These are phyloP conservation scores for Apamea monoglypha DNA, from an alignment of 2,888 invertebrate species.

Conservation along the genomic window DNA sequence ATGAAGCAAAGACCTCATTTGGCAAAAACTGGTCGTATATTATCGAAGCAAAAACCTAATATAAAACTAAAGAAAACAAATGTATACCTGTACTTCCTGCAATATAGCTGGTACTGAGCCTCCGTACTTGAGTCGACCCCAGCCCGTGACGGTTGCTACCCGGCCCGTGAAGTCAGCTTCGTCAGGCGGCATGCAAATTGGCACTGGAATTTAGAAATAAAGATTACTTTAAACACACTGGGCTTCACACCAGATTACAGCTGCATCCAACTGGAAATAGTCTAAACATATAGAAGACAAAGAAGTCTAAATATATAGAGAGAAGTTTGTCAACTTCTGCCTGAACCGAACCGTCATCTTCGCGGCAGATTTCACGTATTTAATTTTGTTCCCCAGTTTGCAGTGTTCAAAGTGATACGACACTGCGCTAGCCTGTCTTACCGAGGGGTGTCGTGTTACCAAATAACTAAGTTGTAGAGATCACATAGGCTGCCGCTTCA, in stretches of 20 bases:
- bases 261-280: neutral
- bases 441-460: too few relatives aligned
- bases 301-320: too few relatives aligned
- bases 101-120: slow-evolving; percentile 97
- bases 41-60: neutral
- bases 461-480: neutral
- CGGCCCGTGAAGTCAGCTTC: slow-evolving; percentile 95
- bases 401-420: neutral
- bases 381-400: too few relatives aligned
- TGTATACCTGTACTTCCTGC: slow-evolving; percentile 94
- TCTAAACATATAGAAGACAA: too few relatives aligned
- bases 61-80: neutral
- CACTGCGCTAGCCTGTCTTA: neutral
- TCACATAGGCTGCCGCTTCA: neutral
- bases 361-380: too few relatives aligned
- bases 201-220: slow-evolving; percentile 89
- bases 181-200: slow-evolving; percentile 96
- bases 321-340: too few relatives aligned
- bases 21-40: neutral
- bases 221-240: neutral
- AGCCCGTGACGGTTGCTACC: slow-evolving; percentile 97
- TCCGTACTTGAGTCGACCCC: slow-evolving; percentile 97
- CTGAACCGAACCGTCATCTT: too few relatives aligned
- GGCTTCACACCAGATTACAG: neutral
- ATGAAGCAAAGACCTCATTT: neutral